Base-by-base conservation (phyloP, 2,113 vertebrate species). In the Spea multiplicata region DNA sequence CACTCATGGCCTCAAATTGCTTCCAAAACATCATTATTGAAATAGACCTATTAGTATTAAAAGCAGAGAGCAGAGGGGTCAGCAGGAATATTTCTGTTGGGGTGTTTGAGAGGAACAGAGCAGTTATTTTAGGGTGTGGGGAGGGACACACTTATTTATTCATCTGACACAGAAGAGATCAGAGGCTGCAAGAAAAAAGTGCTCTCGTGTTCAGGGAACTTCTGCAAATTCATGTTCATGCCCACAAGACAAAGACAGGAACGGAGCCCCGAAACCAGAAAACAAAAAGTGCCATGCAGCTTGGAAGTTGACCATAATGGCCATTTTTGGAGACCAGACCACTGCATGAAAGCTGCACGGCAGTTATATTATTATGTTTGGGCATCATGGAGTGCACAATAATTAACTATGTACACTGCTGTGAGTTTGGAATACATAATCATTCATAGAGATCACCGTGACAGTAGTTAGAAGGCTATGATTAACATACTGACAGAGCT, bases 21-120 rank as follows among this genome's bases (percentile, higher is more conserved):
- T 74, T 74, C 64, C 73, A 80, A 80, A 80, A 80, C 78, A 80
- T 74, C 71, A 80, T 80, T 80, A 74, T 80, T 80, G 74, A 80
- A 80, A 80, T 80, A 52, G 78, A 53, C 78, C 78, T 80, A 80
- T 80, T 80, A 80, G 71, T 80, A 80, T 80, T 80, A 74, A 59
- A 74, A 74, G 52, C 64, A 44, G 64, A 48, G 78, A 80, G 62
- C 71, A 73, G 7, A 67, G 50, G 71, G 71, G 78, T 80, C 71
- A 80, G 49, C 70, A 16, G 61, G 49, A 70, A 73, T 48, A 79
- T 67, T 79, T 79, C 53, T 66, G 77, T 44, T n/a, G 16, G 77
- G 70, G 57, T 79, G 45, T 73, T 66, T 77, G 53, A 79, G 62
- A 52, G 78, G 62, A 74, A 80, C 71, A 80, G 78, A 74, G 71